Conservation (phyloP, 2,888 invertebrate species). For the Melitaea athalia region DNA sequence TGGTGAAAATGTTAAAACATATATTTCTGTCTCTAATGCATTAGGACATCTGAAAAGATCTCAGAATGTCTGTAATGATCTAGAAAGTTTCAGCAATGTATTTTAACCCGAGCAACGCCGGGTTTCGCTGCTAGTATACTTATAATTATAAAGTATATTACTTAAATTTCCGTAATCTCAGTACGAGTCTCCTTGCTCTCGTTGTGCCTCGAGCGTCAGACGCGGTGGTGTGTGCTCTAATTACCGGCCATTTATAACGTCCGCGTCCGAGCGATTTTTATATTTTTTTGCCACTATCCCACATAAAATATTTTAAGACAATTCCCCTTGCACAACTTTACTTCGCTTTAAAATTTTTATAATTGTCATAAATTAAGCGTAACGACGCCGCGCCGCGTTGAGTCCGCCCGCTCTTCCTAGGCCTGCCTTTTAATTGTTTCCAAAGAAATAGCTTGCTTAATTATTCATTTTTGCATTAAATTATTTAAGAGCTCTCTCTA, state of each 20-base stretch:
- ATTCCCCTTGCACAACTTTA: constrained; percentile 53
- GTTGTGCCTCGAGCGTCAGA: constrained; percentile 44
- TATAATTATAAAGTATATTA: no score
- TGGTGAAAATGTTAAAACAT: no score
- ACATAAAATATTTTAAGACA: constrained; percentile 65
- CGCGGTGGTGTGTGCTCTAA: constrained; percentile 64
- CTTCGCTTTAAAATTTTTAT: constrained; percentile 46
- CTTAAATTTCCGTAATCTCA: background rate
- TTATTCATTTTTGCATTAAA: constrained; percentile 33
- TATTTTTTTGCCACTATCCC: constrained; percentile 59
- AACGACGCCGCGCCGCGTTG: constrained; percentile 33
- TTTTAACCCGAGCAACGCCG: no score
- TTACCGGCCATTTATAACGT: constrained; percentile 76
- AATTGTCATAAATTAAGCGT: constrained; percentile 49
- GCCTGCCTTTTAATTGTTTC: constrained; percentile 34
- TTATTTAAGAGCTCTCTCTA: constrained; percentile 23
- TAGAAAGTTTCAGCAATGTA: no score
- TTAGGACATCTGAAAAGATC: no score
- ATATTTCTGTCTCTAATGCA: no score
- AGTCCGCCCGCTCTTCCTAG: constrained; percentile 14
- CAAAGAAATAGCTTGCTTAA: constrained; percentile 27
- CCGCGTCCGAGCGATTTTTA: constrained; percentile 69
- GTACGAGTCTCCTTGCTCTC: constrained; percentile 24
- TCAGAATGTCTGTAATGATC: no score
- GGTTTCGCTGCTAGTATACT: no score